Conservation (phyloP, 2,797 vertebrate species). For the Hydrolagus colliei region DNA sequence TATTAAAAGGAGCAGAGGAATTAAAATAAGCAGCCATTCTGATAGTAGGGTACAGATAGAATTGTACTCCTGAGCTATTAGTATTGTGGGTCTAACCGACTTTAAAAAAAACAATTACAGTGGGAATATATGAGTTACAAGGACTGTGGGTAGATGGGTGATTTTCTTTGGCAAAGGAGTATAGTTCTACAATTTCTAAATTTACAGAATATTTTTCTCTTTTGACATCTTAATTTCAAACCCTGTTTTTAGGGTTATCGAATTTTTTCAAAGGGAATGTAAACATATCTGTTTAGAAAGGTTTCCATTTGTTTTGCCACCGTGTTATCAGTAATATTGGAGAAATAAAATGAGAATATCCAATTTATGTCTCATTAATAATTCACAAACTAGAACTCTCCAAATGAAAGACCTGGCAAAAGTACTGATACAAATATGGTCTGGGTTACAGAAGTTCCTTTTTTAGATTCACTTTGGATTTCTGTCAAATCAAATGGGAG, state of each 20-base stretch:
- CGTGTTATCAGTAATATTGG: not conserved
- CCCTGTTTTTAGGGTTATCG: not conserved
- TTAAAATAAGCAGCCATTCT: not conserved
- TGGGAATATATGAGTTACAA: not conserved
- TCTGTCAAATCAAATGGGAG: constrained; percentile 17
- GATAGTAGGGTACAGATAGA: not conserved
- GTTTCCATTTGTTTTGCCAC: not conserved
- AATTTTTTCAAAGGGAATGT: not conserved
- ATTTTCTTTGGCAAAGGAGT: not conserved
- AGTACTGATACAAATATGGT: not conserved
- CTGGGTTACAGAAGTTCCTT: not conserved
- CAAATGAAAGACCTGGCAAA: not conserved
- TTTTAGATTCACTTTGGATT: not conserved
- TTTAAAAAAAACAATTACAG: not conserved
- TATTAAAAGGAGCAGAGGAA: not conserved
- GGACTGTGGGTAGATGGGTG: not conserved
- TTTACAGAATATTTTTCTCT: not conserved
- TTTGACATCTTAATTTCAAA: not conserved
- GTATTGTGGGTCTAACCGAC: not conserved
- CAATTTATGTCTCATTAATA: too few relatives aligned
- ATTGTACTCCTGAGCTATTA: not conserved
- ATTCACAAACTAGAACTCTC: not conserved
- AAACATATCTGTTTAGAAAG: constrained; percentile 1
- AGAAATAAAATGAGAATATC: not conserved
- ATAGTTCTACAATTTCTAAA: not conserved